Percentiles rank a stretch among this genome's conserved stretches.
phyloP scores from a whole-genome alignment of 2,113 vertebrate species.

The Gasterosteus aculeatus region DNA sequence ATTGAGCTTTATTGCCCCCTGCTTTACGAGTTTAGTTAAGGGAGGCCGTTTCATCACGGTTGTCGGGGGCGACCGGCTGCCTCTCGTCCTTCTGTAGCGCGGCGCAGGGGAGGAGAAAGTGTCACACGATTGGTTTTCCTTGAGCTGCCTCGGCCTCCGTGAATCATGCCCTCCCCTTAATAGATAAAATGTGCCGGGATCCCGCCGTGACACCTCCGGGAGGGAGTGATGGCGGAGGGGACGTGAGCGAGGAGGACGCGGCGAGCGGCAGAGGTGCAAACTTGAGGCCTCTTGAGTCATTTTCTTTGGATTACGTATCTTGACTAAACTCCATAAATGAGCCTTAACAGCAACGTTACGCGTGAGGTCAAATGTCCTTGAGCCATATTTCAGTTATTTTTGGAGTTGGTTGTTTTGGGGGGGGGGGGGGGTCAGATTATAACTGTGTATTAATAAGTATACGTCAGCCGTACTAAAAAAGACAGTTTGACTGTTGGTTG shows the following conservation, averaged over 20 bases:
- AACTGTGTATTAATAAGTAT: neutral
- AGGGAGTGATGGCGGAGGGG: conserved; percentile 45
- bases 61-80: conserved; percentile 86
- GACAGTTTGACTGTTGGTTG: too few relatives aligned
- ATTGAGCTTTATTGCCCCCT: conserved; percentile 99
- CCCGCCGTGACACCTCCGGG: conserved; percentile 28
- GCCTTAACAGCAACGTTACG: neutral
- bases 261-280: conserved; percentile 7
- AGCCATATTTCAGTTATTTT: too few relatives aligned
- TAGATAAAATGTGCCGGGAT: conserved; percentile 70
- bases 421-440: too few relatives aligned
- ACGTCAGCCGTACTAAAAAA: too few relatives aligned
- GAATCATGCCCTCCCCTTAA: conserved; percentile 71
- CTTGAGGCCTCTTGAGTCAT: neutral
- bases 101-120: conserved; percentile 69
- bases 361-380: neutral
- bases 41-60: conserved; percentile 98
- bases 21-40: conserved; percentile 99
- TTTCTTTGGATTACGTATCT: neutral
- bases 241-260: conserved; percentile 21
- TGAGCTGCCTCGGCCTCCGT: conserved; percentile 75
- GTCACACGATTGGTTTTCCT: conserved; percentile 81
- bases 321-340: too few relatives aligned
- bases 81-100: conserved; percentile 83
- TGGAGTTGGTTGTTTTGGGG: too few relatives aligned